A percentile compares a stretch with the other conserved stretches of the same genome.
Evolutionary conservation across 2,797 vertebrate species (phyloP).

Genomic region (Parambassis ranga): DNA sequence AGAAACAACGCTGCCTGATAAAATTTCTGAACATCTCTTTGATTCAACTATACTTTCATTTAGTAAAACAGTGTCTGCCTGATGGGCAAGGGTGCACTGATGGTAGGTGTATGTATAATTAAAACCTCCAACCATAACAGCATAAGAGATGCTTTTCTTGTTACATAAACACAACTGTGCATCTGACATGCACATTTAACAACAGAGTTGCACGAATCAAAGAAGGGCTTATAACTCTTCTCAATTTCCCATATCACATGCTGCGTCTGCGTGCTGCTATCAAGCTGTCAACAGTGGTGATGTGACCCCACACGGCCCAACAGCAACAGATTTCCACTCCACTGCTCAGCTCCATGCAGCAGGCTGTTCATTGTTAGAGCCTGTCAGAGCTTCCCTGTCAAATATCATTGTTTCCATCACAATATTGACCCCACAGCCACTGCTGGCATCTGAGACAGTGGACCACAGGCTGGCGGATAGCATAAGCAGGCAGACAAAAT

Average conservation of each 20-base stretch:
- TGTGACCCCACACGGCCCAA: slow-evolving; percentile 40
- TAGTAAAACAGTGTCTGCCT: neutral
- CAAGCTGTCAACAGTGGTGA: slow-evolving; percentile 29
- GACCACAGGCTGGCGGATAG: slow-evolving; percentile 37
- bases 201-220: neutral
- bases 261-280: slow-evolving; percentile 15
- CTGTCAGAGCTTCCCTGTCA: slow-evolving; percentile 62
- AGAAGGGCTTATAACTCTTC: neutral
- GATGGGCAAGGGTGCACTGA: slow-evolving; percentile 10
- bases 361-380: slow-evolving; percentile 62
- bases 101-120: neutral
- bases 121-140: slow-evolving; percentile 1
- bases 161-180: neutral
- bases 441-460: slow-evolving; percentile 42
- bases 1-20: neutral
- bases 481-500: slow-evolving; percentile 22
- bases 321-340: slow-evolving; percentile 52
- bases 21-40: slow-evolving; percentile 23
- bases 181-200: neutral
- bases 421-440: slow-evolving; percentile 43
- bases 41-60: slow-evolving; percentile 31
- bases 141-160: neutral
- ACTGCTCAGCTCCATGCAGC: slow-evolving; percentile 33
- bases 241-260: slow-evolving; percentile 18
- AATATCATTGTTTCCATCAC: slow-evolving; percentile 58